These are phyloP conservation scores for Anser cygnoides DNA, from an alignment of 2,113 vertebrate genomes.

Conservation along the genomic window DNA sequence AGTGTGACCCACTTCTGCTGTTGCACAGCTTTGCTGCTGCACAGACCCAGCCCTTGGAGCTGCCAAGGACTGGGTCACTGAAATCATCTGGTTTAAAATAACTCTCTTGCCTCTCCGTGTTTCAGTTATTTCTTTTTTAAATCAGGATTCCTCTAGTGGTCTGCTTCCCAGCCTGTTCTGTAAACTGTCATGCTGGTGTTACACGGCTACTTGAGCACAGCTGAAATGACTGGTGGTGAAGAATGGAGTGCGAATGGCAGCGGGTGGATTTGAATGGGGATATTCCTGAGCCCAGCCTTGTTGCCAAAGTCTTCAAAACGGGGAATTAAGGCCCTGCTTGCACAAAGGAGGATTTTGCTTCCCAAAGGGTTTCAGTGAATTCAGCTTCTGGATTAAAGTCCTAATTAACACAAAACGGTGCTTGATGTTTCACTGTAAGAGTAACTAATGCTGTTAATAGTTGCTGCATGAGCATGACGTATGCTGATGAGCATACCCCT, in stretches of 20 bases:
- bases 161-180: neutral
- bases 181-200: neutral
- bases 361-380: neutral
- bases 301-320: neutral
- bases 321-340: neutral
- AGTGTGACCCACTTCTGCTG: neutral
- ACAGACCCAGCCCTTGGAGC: neutral
- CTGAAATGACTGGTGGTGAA: neutral
- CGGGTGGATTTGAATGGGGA: neutral
- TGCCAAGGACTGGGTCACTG: neutral
- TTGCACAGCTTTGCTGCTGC: neutral
- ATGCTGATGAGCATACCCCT: neutral
- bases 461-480: neutral
- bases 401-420: constrained; percentile 9
- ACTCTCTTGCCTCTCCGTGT: neutral
- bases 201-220: rapidly evolving
- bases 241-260: neutral
- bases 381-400: constrained; percentile 10
- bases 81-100: neutral
- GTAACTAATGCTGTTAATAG: neutral
- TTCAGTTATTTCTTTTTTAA: neutral
- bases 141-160: neutral
- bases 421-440: neutral
- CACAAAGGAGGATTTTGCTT: constrained; percentile 11
- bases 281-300: neutral